Conservation (phyloP, 2,797 vertebrate genomes). For the Acestrorhynchus altus region DNA sequence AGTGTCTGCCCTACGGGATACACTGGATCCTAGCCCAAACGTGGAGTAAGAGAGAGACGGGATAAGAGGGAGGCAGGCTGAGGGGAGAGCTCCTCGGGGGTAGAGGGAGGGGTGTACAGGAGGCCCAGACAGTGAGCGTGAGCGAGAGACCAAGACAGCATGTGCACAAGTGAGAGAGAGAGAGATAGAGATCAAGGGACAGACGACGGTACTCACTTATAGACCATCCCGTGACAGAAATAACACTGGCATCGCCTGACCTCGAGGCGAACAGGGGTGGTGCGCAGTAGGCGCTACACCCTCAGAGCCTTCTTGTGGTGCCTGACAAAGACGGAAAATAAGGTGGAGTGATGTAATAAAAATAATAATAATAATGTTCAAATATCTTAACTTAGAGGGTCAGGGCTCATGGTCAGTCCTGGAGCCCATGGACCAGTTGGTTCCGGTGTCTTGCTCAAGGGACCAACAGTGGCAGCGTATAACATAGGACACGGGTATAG, state of each 20-base stretch:
- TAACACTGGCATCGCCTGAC: constrained; percentile 88
- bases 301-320: constrained; percentile 91
- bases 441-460: too few relatives aligned
- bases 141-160: neutral
- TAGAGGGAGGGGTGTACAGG: neutral
- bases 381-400: too few relatives aligned
- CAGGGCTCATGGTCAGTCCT: too few relatives aligned
- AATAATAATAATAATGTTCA: too few relatives aligned
- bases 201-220: constrained; percentile 77
- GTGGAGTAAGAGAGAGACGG: constrained; percentile 9
- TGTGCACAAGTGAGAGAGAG: neutral
- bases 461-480: too few relatives aligned
- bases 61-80: constrained; percentile 1
- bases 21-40: constrained; percentile 27
- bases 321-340: constrained; percentile 68
- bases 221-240: constrained; percentile 93
- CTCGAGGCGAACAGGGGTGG: constrained; percentile 92
- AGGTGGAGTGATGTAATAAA: neutral
- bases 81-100: neutral
- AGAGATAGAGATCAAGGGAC: neutral
- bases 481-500: too few relatives aligned
- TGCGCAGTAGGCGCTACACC: constrained; percentile 84
- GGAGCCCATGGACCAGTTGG: neutral
- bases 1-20: constrained; percentile 40
- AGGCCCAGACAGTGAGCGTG: too few relatives aligned